Base-by-base conservation (phyloP, 92 coral and sea anemone species). In the Palythoa caribaeorum region DNA sequence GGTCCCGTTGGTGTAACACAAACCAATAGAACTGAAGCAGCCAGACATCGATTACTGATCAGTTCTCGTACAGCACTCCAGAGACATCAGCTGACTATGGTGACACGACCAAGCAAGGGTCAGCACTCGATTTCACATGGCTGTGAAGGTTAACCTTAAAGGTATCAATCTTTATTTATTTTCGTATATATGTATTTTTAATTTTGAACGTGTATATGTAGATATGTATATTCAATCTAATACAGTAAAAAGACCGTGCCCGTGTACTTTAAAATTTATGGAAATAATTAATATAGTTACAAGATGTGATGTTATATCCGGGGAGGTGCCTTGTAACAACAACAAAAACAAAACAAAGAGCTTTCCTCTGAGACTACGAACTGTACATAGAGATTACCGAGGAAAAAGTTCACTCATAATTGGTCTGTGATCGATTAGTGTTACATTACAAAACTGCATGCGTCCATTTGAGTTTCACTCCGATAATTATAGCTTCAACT, bases 301-400 rank as follows among this genome's bases (percentile, higher is more conserved):
- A 63, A 14, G 17, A 3, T 5, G n/a, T 70, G 75, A 38, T 35
- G 15, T 37, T 28, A 55, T 77, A 77, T 77, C 83, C 83, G 83
- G 83, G 83, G 83, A 52, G 83, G 68, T 59, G 48, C 83, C 11
- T 37, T 59, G 44, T 21, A 77, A 36, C 47, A 77, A 21, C 83
- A 53, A 28, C 28, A 51, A 50, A 76, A 28, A 76, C 76, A 39
- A 19, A 53, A 35, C 65, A 77, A 53, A 47, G 7, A 21, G 3
- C 5, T 17, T 35, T 14, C 9, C 9, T 35, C 70, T 16, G 8
- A 5, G n/a, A 63, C n/a, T 8, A 44, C 50, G 6, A 8, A 44
- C 50, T 44, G 50, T 44, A 4, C 50, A 44, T 0, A 28, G 50
- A 44, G 65, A 10, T 14, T 35, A 20, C 47, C 12, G 50, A 73